Evolutionary conservation across 37 sponge, comb jelly and placozoan genomes (phyloP).

Genomic region (Amphimedon queenslandica): DNA sequence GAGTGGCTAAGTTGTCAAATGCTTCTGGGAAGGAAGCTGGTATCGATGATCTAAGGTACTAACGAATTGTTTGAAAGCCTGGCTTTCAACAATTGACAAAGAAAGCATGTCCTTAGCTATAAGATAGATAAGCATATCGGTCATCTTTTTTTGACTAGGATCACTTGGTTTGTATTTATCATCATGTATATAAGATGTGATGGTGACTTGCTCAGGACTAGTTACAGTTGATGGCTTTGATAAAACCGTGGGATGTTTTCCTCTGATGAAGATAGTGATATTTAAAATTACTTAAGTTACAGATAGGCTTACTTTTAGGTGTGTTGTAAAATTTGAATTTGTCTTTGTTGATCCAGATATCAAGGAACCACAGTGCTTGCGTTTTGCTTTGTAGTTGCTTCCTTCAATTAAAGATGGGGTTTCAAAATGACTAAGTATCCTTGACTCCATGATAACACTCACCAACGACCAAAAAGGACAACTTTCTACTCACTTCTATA

Average conservation of each 20-base stretch:
- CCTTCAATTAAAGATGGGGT: neutral
- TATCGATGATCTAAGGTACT: neutral
- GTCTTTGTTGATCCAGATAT: neutral
- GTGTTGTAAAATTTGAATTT: neutral
- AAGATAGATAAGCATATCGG: neutral
- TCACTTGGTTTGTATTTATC: neutral
- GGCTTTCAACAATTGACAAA: neutral
- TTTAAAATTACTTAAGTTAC: no score
- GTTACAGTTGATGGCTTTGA: no score
- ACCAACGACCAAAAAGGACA: no score
- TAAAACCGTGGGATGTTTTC: no score
- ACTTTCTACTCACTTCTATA: no score
- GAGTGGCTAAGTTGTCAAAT: neutral
- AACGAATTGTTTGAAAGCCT: neutral
- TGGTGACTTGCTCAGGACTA: neutral
- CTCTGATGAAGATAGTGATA: no score
- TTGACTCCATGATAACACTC: no score
- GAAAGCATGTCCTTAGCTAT: neutral
- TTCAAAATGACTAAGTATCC: neutral
- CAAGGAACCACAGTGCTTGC: neutral
- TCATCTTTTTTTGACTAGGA: neutral
- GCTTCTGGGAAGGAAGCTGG: neutral
- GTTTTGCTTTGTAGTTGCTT: neutral
- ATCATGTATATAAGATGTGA: neutral
- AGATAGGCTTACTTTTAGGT: neutral